These are phyloP conservation scores for Climacteris rufus DNA, from an alignment of 2,113 vertebrate genomes.

Conservation along the genomic window DNA sequence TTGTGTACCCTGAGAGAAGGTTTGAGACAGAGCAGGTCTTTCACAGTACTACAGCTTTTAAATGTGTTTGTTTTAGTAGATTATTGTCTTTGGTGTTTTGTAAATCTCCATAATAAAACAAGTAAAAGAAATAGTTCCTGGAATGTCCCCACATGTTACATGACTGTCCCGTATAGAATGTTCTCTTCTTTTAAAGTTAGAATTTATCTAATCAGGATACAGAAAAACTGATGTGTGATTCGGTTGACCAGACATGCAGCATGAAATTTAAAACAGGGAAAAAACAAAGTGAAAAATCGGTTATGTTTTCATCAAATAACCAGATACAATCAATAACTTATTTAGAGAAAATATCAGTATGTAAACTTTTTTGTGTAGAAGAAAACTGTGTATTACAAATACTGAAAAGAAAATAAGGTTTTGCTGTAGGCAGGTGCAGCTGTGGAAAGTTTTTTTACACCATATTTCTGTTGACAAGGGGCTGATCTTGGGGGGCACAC, in stretches of 20 bases:
- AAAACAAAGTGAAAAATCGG: neutral
- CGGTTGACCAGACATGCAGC: neutral
- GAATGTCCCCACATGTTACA: neutral
- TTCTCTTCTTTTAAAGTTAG: neutral
- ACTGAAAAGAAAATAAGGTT: neutral
- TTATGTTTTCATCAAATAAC: neutral
- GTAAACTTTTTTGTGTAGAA: neutral
- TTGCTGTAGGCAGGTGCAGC: neutral
- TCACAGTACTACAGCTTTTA: neutral
- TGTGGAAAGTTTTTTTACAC: neutral
- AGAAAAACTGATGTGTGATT: neutral
- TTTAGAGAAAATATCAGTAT: neutral
- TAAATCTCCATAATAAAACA: neutral
- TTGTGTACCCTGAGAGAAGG: neutral
- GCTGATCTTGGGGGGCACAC: neutral
- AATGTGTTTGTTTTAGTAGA: neutral
- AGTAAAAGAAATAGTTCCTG: neutral
- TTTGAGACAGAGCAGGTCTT: neutral
- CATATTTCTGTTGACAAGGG: rapidly evolving
- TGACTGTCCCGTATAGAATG: neutral
- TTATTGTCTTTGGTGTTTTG: neutral
- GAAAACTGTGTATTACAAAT: neutral
- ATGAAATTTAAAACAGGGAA: neutral
- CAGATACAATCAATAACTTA: neutral
- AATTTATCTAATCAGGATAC: neutral